Conservation (phyloP, 2,113 vertebrate genomes). For the Monarcha castaneiventris region DNA sequence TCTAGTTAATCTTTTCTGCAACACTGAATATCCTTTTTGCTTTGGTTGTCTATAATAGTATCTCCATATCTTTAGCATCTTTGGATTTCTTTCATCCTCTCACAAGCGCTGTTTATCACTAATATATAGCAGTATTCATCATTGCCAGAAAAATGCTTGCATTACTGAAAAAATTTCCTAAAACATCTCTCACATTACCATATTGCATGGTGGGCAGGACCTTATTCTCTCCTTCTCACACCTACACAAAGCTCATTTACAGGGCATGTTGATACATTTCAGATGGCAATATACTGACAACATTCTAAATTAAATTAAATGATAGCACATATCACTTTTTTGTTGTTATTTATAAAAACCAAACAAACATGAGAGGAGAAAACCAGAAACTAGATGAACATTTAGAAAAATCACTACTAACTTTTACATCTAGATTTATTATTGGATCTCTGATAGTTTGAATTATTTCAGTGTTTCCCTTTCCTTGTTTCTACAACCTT, state of each 20-base stretch:
- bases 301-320: conserved; percentile 12
- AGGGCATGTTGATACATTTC: conserved; percentile 4
- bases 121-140: background rate
- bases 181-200: background rate
- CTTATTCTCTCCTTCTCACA: conserved; percentile 17
- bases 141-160: background rate
- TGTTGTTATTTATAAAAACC: background rate
- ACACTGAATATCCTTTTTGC: background rate
- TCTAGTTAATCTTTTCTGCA: background rate
- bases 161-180: background rate
- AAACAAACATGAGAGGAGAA: background rate
- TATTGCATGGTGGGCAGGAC: background rate
- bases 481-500: background rate
- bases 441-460: background rate
- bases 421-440: background rate
- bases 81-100: background rate
- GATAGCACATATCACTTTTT: background rate
- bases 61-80: background rate
- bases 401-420: background rate
- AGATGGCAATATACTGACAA: background rate
- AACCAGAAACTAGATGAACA: background rate
- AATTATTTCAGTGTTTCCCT: background rate
- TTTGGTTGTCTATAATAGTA: background rate
- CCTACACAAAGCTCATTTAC: background rate
- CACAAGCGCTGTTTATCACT: background rate